Evolutionary conservation across 2,888 invertebrate species (phyloP).

Genomic region (Callosobruchus maculatus): DNA sequence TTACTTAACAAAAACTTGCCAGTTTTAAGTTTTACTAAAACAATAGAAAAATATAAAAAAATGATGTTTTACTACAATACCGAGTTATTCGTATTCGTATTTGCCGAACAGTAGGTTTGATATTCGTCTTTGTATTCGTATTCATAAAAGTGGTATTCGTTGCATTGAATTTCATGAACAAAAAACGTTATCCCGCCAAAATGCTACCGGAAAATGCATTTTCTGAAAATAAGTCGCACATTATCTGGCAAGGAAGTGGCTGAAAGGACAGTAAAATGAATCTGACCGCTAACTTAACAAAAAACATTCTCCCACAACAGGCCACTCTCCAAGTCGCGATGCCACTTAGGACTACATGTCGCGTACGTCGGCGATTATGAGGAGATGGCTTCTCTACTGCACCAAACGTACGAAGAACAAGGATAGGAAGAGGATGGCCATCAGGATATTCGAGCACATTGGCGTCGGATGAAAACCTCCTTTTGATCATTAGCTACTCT

Average conservation of each 20-base stretch:
- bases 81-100: too few relatives aligned
- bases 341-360: constrained; percentile 15
- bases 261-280: not conserved
- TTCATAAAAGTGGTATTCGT: too few relatives aligned
- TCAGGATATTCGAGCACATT: constrained; percentile 27
- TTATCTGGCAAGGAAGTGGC: not conserved
- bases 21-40: too few relatives aligned
- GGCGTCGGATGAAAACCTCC: constrained; percentile 30
- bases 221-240: not conserved
- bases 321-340: not conserved
- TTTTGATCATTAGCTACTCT: not conserved
- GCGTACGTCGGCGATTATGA: constrained; percentile 36
- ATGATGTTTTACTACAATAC: too few relatives aligned
- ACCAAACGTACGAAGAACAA: constrained; percentile 50
- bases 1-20: too few relatives aligned
- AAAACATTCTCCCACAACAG: not conserved
- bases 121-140: too few relatives aligned
- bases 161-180: too few relatives aligned
- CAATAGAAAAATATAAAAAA: too few relatives aligned
- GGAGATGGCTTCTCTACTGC: constrained; percentile 48
- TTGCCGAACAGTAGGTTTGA: too few relatives aligned
- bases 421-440: constrained; percentile 32
- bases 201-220: too few relatives aligned
- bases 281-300: not conserved
- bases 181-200: too few relatives aligned